Percentiles rank a stretch among this genome's conserved stretches.
phyloP scores from a whole-genome alignment of 2,113 vertebrate genomes.

The Ibidorhyncha struthersii region DNA sequence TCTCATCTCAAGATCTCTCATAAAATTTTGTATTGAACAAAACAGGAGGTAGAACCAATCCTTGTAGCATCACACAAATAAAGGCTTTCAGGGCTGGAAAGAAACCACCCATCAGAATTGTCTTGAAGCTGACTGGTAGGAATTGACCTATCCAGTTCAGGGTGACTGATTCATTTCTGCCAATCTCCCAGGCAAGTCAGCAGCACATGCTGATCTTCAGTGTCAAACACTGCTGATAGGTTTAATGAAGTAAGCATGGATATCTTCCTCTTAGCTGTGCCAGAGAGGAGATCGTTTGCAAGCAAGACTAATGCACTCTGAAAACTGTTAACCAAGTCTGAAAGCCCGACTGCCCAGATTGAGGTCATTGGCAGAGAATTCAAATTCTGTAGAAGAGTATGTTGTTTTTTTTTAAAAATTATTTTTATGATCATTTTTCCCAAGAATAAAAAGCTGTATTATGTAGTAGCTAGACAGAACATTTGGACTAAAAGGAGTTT shows the following conservation, averaged over 20 bases:
- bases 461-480: not conserved
- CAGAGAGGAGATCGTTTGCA: not conserved
- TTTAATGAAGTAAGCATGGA: constrained; percentile 55
- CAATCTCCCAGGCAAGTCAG: constrained; percentile 24
- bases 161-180: constrained; percentile 43
- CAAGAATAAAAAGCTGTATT: not conserved
- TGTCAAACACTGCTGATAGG: constrained; percentile 40
- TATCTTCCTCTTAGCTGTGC: constrained; percentile 38
- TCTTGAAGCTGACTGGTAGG: constrained; percentile 10
- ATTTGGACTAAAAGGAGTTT: not conserved
- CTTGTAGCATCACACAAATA: not conserved
- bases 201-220: constrained; percentile 22
- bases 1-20: not conserved
- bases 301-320: constrained; percentile 32
- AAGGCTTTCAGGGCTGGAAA: not conserved
- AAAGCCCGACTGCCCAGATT: not conserved
- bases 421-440: not conserved
- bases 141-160: constrained; percentile 25
- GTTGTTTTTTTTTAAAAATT: not conserved
- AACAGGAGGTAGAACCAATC: not conserved
- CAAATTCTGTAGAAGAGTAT: not conserved
- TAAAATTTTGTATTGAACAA: not conserved
- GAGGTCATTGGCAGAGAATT: constrained; percentile 5
- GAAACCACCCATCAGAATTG: not conserved
- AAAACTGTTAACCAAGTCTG: constrained; percentile 36